Percentiles rank a stretch among this genome's conserved stretches.
Evolutionary conservation across 2,113 vertebrate species (phyloP).

Genomic region (Cebidichthys violaceus): DNA sequence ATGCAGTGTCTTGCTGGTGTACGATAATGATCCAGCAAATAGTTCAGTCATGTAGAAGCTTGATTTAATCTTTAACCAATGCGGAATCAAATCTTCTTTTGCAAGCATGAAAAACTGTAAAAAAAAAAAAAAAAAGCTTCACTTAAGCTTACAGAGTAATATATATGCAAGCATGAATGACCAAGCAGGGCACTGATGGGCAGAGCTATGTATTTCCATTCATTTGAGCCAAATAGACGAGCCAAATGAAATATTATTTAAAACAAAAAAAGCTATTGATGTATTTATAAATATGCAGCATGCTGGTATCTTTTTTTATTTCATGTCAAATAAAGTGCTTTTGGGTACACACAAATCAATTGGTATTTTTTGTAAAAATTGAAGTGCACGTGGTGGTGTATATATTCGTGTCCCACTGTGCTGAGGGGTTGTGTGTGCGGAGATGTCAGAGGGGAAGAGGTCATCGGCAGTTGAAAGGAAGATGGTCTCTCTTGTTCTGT

Average conservation of each 20-base stretch:
- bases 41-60: slow-evolving; percentile 53
- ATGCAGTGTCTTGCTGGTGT: slow-evolving; percentile 37
- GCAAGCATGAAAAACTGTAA: no score
- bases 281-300: no score
- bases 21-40: slow-evolving; percentile 58
- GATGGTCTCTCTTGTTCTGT: slow-evolving; percentile 56
- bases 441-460: slow-evolving; percentile 48
- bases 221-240: background rate
- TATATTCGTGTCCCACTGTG: slow-evolving; percentile 26
- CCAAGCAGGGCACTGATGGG: background rate
- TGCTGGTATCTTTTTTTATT: no score
- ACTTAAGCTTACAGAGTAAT: background rate
- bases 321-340: no score
- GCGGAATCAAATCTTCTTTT: slow-evolving; percentile 25
- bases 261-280: background rate
- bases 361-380: no score
- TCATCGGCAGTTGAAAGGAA: slow-evolving; percentile 67
- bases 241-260: background rate
- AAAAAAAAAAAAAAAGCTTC: no score
- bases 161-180: background rate
- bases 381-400: slow-evolving; percentile 15
- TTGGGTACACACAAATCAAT: no score
- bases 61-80: slow-evolving; percentile 49
- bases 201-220: background rate
- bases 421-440: slow-evolving; percentile 19